Evolutionary conservation across 2,113 vertebrate genomes (phyloP), one percentile per base, ranked within the genome.

Genomic region (Pheucticus melanocephalus): DNA sequence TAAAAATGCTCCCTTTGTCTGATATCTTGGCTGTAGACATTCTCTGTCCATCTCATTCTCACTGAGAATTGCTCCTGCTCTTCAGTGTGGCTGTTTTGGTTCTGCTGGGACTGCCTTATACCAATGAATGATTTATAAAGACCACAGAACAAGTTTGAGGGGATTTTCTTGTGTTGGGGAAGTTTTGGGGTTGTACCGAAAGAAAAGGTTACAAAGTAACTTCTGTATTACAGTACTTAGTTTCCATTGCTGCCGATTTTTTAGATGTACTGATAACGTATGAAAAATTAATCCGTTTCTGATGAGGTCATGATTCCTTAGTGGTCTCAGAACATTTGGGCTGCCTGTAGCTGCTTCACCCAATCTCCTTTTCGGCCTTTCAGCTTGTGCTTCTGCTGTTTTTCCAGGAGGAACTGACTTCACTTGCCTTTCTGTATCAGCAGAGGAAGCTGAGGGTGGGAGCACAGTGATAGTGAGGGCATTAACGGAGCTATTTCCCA

Each of bases 21-120:
- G 20, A 0, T 60, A 8, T 11, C 14, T 79, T 76, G 20, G 59
- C n/a, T 69, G 28, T 24, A 61, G 11, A 21, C 1, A 0, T 65
- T 86, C 48, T 82, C 31, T 76, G 10, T 65, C 37, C 27, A n/a
- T 72, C 78, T 92, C 3, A 35, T 65, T 77, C 53, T 88, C 54
- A 12, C 28, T 61, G 63, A 69, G n/a, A 75, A 39, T 37, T 17
- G 5, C 30, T 31, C 22, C 39, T 63, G 19, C 39, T 56, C 35
- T 51, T 73, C 45, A 28, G 2, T 19, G 40, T 28, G 30, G 33
- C 31, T 82, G 12, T 72, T 87, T 82, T 40, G 40, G 24, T 90
- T 80, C 59, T 91, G 64, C 85, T 90, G 85, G 88, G 54, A 22
- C 59, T 70, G 68, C 35, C 28, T 56, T 47, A 23, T 22, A 73